Conservation (phyloP, 2,888 invertebrate species). For the Aleiodes testaceus region DNA sequence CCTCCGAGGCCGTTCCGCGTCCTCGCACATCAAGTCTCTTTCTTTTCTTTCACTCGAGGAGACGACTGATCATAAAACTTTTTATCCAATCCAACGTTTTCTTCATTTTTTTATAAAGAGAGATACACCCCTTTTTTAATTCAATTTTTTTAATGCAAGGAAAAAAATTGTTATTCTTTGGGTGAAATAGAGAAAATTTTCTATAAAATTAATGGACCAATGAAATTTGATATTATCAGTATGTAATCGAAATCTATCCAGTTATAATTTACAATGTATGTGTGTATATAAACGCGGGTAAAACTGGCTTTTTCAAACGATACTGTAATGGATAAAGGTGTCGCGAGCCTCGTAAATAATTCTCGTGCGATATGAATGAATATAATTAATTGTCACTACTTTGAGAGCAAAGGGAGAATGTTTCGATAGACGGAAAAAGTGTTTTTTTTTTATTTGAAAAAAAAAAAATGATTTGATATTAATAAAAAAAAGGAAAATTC, state of each 20-base stretch:
- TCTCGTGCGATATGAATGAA: conserved; percentile 50
- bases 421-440: conserved; percentile 13
- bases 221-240: conserved; percentile 27
- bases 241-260: conserved; percentile 5
- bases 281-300: conserved; percentile 26
- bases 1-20: conserved; percentile 71
- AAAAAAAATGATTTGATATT: conserved; percentile 30
- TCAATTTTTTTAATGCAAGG: background rate
- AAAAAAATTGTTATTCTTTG: background rate
- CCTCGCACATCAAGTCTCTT: conserved; percentile 68
- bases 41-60: conserved; percentile 57
- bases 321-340: conserved; percentile 53
- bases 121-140: too few species aligned
- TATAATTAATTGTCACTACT: conserved; percentile 54
- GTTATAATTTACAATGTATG: conserved; percentile 5
- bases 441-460: too few species aligned
- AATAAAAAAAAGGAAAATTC: conserved; percentile 25
- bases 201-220: conserved; percentile 5
- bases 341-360: conserved; percentile 52
- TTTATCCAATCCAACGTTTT: conserved; percentile 39
- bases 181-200: background rate
- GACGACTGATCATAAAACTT: conserved; percentile 48
- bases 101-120: too few species aligned
- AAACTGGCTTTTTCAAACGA: conserved; percentile 51
- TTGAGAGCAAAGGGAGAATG: conserved; percentile 20